Evolutionary conservation across 1,140 invertebrate species (phyloP).

Genomic region (Drosophila ironensis): DNA sequence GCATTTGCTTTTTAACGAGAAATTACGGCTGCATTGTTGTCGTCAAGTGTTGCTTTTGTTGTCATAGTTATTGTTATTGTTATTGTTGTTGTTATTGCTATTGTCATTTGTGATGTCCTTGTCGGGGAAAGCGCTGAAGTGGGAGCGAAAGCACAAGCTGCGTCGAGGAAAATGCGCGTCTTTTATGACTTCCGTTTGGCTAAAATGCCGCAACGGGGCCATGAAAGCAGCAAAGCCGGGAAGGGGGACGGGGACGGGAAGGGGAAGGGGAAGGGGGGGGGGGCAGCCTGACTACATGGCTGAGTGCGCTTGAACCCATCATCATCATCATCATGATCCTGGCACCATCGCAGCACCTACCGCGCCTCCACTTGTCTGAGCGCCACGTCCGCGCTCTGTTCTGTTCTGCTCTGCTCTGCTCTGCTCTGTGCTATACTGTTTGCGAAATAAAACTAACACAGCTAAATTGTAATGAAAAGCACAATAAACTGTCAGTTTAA

Average conservation of each 20-base stretch:
- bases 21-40: slow-evolving; percentile 67
- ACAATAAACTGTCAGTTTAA: slow-evolving; percentile 79
- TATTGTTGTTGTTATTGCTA: slow-evolving; percentile 52
- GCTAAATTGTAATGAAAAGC: slow-evolving; percentile 73
- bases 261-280: background rate
- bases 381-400: background rate
- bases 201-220: slow-evolving; percentile 66
- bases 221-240: slow-evolving; percentile 1
- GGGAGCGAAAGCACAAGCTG: background rate
- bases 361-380: slow-evolving; percentile 4
- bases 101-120: slow-evolving; percentile 37
- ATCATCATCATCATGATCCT: too few species aligned
- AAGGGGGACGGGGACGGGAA: slow-evolving; percentile 6
- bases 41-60: slow-evolving; percentile 49
- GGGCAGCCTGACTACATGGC: slow-evolving; percentile 39
- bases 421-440: too few species aligned
- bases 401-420: too few species aligned
- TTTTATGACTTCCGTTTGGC: slow-evolving; percentile 77
- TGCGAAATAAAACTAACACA: slow-evolving; percentile 63
- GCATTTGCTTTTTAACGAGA: slow-evolving; percentile 66
- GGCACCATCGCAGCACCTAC: too few species aligned
- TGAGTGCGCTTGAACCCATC: slow-evolving; percentile 42
- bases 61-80: slow-evolving; percentile 59
- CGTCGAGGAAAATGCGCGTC: slow-evolving; percentile 61
- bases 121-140: slow-evolving; percentile 17